Conservation (phyloP, 2,888 invertebrate genomes). For the Smittia sp. region DNA sequence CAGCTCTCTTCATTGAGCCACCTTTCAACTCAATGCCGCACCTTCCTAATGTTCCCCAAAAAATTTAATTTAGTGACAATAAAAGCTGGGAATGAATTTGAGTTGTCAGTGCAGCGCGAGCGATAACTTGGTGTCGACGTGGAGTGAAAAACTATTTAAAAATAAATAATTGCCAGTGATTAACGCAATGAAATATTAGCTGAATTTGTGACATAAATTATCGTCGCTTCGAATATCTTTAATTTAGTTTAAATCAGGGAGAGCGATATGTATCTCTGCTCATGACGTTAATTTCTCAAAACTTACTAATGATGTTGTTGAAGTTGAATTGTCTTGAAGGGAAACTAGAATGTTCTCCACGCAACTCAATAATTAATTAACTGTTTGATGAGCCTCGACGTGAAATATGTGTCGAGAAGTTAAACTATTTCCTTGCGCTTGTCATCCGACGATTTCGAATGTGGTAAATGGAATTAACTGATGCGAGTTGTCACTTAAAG, state of each 20-base stretch:
- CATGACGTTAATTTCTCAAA: constrained; percentile 22
- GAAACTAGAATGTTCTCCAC: background rate
- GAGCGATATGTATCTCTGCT: background rate
- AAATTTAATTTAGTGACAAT: background rate
- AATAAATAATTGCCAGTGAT: background rate
- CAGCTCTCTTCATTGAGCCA: too few species aligned
- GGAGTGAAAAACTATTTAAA: background rate
- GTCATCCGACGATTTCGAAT: background rate
- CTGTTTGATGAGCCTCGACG: constrained; percentile 23
- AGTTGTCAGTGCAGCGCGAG: too few species aligned
- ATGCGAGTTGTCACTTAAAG: background rate
- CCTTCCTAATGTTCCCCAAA: background rate
- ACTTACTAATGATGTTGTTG: constrained; percentile 21
- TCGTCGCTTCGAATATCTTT: background rate
- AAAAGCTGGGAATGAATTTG: background rate
- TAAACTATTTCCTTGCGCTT: background rate
- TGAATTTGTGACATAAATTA: background rate
- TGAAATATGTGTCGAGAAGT: constrained; percentile 19
- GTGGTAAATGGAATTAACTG: constrained; percentile 13
- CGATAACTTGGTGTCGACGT: background rate
- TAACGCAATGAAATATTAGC: background rate
- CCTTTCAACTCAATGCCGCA: background rate
- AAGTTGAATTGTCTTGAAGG: background rate
- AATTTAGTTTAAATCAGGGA: background rate
- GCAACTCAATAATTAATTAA: constrained; percentile 28